Conservation (phyloP, 2,888 invertebrate genomes). For the Platynereis dumerilii region DNA sequence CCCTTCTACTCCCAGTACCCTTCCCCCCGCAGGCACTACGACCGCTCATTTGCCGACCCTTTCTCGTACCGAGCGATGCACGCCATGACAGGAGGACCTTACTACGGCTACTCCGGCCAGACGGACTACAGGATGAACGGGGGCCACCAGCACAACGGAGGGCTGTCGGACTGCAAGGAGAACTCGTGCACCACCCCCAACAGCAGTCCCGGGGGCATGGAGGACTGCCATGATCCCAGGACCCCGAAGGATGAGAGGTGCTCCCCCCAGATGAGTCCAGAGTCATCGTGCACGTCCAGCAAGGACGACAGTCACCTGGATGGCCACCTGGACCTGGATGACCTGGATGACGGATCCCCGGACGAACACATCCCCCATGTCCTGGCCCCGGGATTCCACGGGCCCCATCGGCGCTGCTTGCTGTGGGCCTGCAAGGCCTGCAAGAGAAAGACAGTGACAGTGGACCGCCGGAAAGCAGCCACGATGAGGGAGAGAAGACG, state of each 20-base stretch:
- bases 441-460: conserved; percentile 88
- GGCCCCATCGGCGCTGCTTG: conserved; percentile 75
- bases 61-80: too few species aligned
- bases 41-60: too few species aligned
- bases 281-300: conserved; percentile 30
- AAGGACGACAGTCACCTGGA: conserved; percentile 41
- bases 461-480: conserved; percentile 95
- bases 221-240: neutral
- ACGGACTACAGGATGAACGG: neutral
- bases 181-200: neutral
- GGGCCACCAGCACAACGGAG: neutral
- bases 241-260: neutral
- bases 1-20: too few species aligned
- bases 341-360: too few species aligned
- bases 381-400: conserved; percentile 63
- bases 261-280: conserved; percentile 1
- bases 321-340: too few species aligned
- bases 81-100: neutral
- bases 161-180: neutral
- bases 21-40: too few species aligned
- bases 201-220: neutral
- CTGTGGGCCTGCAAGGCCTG: conserved; percentile 98
- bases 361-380: conserved; percentile 60
- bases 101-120: neutral
- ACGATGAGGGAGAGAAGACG: conserved; percentile 92